Percentiles rank a stretch among this genome's conserved stretches.
phyloP scores from a whole-genome alignment of 2,888 invertebrate genomes.

The Torymus auratus region DNA sequence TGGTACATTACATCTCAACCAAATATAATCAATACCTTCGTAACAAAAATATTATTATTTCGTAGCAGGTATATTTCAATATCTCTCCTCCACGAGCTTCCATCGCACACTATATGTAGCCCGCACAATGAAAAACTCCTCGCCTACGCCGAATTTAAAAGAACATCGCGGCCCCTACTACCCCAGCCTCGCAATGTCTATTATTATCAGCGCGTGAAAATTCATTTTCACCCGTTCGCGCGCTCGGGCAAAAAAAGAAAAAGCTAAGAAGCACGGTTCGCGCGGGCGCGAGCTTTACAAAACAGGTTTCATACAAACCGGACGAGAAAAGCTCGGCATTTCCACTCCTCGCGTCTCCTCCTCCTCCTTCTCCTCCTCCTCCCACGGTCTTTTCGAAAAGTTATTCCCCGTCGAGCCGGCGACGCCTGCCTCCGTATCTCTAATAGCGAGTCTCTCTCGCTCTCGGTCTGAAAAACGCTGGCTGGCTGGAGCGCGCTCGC shows the following conservation, averaged over 20 bases:
- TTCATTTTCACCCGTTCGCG: conserved; percentile 35
- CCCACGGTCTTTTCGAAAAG: conserved; percentile 47
- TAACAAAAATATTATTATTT: too few species aligned
- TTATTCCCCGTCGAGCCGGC: conserved; percentile 49
- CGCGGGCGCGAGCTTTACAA: conserved; percentile 31
- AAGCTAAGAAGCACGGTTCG: conserved; percentile 6
- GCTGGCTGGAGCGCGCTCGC: conserved; percentile 7
- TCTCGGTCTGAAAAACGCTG: conserved; percentile 42
- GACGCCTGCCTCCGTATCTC: conserved; percentile 41
- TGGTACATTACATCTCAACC: too few species aligned
- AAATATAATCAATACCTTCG: too few species aligned
- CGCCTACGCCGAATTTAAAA: not conserved
- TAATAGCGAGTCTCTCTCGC: conserved; percentile 46
- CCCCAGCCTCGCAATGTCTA: not conserved
- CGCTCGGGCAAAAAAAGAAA: not conserved
- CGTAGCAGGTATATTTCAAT: too few species aligned
- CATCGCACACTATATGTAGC: too few species aligned
- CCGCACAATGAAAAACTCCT: too few species aligned
- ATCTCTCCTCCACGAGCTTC: too few species aligned
- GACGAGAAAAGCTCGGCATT: conserved; percentile 20
- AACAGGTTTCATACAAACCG: conserved; percentile 46
- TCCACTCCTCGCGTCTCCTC: conserved; percentile 9
- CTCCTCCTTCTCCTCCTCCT: conserved; percentile 8
- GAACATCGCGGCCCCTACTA: not conserved
- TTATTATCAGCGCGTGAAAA: conserved; percentile 33